Evolutionary conservation across 2,888 invertebrate genomes (phyloP), one percentile per base, ranked within the genome.

Genomic region (Eulithis testata): DNA sequence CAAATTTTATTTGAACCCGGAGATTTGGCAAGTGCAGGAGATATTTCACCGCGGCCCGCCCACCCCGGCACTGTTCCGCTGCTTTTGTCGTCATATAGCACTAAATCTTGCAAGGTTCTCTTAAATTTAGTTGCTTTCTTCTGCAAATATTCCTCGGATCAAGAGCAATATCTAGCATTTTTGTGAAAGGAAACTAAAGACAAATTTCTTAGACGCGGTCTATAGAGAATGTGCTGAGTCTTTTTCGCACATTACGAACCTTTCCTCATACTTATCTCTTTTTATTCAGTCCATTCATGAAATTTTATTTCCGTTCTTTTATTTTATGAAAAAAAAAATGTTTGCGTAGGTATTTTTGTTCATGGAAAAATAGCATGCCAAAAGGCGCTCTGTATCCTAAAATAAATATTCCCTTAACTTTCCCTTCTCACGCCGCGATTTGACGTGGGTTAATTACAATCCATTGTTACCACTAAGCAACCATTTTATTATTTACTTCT

Each of bases 41-140:
- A 85, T 86, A 86, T 85, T 84, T 87, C 77, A 75, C 76, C 70
- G 66, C 74, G 80, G 68, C 79, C 83, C 87, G 83, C 85, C 85
- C 83, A 76, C 76, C 75, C 76, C 79, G 79, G 79, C 77, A 78
- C 82, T 75, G 71, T 77, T 78, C 73, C 74, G 74, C 85, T 87
- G 88, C 83, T 79, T 83, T 86, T 87, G 87, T 86, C 85, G 79
- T 85, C 85, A 84, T 81, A 83, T 75, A 84, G 80, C 87, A 82
- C 82, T 89, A 88, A 89, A 88, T 89, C 87, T 87, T 84, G 74
- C 81, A 73, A 79, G 81, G 80, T 82, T 80, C 82, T 80, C 82
- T 81, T 81, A 83, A 82, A 82, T 85, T 83, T 80, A 82, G 81
- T 83, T 81, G 83, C 84, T 83, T 85, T 85, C 85, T 84, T 81